Conservation (phyloP, 2,113 vertebrate species). For the Plecturocebus donacophilus region DNA sequence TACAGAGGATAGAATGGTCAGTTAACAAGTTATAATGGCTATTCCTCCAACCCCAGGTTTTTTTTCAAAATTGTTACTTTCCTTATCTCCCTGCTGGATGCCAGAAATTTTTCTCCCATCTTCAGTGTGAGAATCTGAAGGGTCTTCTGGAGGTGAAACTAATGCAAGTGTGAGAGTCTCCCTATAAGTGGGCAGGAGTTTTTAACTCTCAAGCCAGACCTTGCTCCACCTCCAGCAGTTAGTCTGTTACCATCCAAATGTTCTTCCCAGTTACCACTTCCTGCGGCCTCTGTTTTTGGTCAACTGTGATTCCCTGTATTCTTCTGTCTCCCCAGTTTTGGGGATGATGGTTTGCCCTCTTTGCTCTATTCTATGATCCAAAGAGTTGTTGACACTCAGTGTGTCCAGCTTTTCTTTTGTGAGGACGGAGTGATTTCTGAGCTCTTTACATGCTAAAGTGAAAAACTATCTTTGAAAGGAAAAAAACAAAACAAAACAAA, state of each 20-base stretch:
- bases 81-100: not conserved
- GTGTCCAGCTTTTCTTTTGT: not conserved
- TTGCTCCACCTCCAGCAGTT: not conserved
- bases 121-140: not conserved
- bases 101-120: not conserved
- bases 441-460: not conserved
- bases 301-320: not conserved
- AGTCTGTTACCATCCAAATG: too few species aligned
- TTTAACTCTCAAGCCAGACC: not conserved
- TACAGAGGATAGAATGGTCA: not conserved
- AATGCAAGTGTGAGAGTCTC: not conserved
- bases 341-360: not conserved
- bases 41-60: not conserved
- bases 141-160: not conserved
- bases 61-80: not conserved
- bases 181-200: not conserved
- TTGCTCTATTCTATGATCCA: not conserved
- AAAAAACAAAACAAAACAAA: too few species aligned
- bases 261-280: not conserved
- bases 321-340: not conserved
- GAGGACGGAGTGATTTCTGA: not conserved
- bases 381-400: not conserved
- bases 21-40: not conserved
- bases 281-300: not conserved
- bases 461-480: not conserved